phyloP scores from a whole-genome alignment of 2,113 vertebrate species.

The Chaetodon auriga region DNA sequence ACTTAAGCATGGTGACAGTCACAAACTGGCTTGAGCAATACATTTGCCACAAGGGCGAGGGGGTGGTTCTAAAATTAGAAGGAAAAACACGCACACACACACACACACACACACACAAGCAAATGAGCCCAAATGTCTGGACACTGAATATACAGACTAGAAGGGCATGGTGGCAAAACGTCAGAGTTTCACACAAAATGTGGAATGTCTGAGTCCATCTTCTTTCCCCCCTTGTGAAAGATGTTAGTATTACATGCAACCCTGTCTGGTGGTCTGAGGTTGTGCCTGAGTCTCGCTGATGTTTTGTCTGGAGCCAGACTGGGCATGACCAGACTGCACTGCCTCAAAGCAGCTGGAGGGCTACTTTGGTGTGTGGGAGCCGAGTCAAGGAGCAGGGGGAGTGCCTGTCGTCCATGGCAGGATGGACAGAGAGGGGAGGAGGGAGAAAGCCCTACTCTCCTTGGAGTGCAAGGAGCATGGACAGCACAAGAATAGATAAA shows the following conservation, averaged over 20 bases:
- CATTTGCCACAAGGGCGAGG: conserved; percentile 19
- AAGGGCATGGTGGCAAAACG: conserved; percentile 23
- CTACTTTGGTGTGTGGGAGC: conserved; percentile 55
- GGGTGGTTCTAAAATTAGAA: conserved; percentile 53
- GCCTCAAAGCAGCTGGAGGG: conserved; percentile 61
- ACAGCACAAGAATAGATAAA: conserved; percentile 34
- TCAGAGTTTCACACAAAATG: conserved; percentile 33
- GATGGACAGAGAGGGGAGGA: conserved; percentile 12
- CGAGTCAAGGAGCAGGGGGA: conserved; percentile 29
- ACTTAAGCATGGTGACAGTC: conserved; percentile 17
- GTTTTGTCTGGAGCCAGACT: conserved; percentile 75
- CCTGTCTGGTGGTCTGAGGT: conserved; percentile 63
- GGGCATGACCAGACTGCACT: conserved; percentile 66
- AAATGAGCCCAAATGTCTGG: conserved; percentile 38
- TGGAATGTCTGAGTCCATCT: conserved; percentile 49
- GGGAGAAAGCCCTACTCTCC: conserved; percentile 22
- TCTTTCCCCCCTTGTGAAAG: conserved; percentile 44
- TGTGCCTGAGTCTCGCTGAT: conserved; percentile 45
- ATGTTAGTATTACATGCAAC: conserved; percentile 52
- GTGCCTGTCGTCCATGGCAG: conserved; percentile 33
- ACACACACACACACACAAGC: neutral
- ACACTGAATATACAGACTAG: neutral
- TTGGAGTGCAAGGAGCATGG: conserved; percentile 33
- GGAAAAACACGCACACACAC: conserved; percentile 5
- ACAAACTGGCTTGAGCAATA: conserved; percentile 18